Evolutionary conservation across 2,888 invertebrate species (phyloP).

Genomic region (Nemotelus nigrinus): DNA sequence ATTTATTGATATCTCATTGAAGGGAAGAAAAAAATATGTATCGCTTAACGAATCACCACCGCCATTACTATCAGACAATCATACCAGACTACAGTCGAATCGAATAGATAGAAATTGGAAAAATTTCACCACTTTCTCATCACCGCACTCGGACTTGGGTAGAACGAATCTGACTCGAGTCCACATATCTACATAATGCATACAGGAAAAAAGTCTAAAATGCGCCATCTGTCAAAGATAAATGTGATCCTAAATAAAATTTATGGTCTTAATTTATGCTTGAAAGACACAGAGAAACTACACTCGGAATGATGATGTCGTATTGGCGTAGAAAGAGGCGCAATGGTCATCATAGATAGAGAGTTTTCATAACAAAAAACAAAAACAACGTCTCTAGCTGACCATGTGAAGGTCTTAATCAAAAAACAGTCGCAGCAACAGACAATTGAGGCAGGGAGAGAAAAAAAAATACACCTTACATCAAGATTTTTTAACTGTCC

Average conservation of each 20-base stretch:
- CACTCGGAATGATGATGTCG: no score
- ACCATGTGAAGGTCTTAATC: slow-evolving; percentile 49
- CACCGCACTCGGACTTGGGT: not conserved
- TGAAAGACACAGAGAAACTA: slow-evolving; percentile 18
- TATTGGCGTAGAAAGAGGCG: not conserved
- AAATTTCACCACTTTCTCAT: slow-evolving; percentile 40
- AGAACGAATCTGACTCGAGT: not conserved
- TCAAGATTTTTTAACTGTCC: slow-evolving; percentile 22
- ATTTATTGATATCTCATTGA: slow-evolving; percentile 38
- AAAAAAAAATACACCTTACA: slow-evolving; percentile 37
- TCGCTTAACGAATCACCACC: not conserved
- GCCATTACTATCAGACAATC: not conserved
- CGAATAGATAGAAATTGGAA: slow-evolving; percentile 12
- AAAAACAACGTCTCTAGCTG: slow-evolving; percentile 29
- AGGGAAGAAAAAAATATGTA: slow-evolving; percentile 14
- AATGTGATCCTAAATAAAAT: slow-evolving; percentile 52
- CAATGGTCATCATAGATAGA: slow-evolving; percentile 3
- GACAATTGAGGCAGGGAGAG: not conserved
- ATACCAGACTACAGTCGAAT: not conserved
- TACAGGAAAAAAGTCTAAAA: slow-evolving; percentile 38
- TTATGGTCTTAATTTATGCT: slow-evolving; percentile 51
- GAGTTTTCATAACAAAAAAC: slow-evolving; percentile 12
- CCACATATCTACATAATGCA: not conserved
- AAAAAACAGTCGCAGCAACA: slow-evolving; percentile 23
- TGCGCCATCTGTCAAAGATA: slow-evolving; percentile 51